phyloP scores from a whole-genome alignment of 2,797 vertebrate genomes.

The Lagocephalus sceleratus region DNA sequence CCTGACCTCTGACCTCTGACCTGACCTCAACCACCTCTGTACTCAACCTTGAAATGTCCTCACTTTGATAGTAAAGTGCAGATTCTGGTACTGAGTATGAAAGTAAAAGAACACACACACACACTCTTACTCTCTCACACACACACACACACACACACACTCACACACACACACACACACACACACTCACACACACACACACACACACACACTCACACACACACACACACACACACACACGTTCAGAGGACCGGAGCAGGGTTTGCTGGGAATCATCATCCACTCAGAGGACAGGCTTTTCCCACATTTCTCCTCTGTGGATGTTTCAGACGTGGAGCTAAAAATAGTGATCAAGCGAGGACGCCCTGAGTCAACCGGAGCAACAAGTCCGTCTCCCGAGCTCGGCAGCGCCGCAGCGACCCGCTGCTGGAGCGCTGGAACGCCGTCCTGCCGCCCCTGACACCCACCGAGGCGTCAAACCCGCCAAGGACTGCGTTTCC shows the following conservation, averaged over 20 bases:
- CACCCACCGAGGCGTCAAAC: too few relatives aligned
- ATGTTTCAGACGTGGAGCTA: conserved; percentile 95
- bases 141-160: conserved; percentile 22
- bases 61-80: too few relatives aligned
- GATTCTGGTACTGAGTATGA: too few relatives aligned
- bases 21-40: too few relatives aligned
- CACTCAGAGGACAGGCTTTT: conserved; percentile 85
- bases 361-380: conserved; percentile 35
- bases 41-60: too few relatives aligned
- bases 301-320: conserved; percentile 98
- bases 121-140: too few relatives aligned
- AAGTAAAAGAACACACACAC: conserved; percentile 56
- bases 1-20: too few relatives aligned
- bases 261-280: conserved; percentile 75
- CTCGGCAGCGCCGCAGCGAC: background rate
- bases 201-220: conserved; percentile 24
- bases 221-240: conserved; percentile 51
- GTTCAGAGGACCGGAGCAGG: conserved; percentile 62
- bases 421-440: too few relatives aligned
- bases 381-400: conserved; percentile 9
- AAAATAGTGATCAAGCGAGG: conserved; percentile 80
- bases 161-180: conserved; percentile 33
- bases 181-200: conserved; percentile 57
- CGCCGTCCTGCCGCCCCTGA: too few relatives aligned
- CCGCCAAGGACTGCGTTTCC: background rate